Conservation (phyloP, 2,888 invertebrate species). For the Leucophenga maculata region DNA sequence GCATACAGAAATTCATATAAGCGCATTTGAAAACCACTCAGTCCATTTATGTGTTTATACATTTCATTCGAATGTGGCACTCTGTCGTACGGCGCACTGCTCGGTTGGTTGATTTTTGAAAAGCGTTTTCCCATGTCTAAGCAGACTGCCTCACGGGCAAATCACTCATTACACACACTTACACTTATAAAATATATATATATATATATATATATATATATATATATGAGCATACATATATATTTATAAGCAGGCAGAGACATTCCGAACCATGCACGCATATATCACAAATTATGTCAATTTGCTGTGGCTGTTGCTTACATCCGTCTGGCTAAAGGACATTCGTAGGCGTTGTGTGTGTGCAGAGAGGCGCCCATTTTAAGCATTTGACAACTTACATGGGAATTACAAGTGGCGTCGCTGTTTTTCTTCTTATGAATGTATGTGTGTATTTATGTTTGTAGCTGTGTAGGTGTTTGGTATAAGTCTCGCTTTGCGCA, state of each 20-base stretch:
- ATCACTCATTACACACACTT: slow-evolving; percentile 63
- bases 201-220: slow-evolving; percentile 40
- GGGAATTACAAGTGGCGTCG: slow-evolving; percentile 57
- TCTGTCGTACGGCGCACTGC: not conserved
- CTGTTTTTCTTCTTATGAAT: slow-evolving; percentile 18
- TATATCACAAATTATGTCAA: slow-evolving; percentile 63
- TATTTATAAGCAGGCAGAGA: slow-evolving; percentile 31
- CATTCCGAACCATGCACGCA: slow-evolving; percentile 25
- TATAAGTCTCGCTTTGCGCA: too few species aligned
- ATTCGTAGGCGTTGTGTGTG: slow-evolving; percentile 23
- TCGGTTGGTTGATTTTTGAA: slow-evolving; percentile 18
- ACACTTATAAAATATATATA: slow-evolving; percentile 45
- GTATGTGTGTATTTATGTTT: slow-evolving; percentile 31
- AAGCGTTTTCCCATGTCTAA: slow-evolving; percentile 23
- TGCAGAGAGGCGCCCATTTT: slow-evolving; percentile 30
- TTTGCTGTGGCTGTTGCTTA: slow-evolving; percentile 47
- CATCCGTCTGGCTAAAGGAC: slow-evolving; percentile 36
- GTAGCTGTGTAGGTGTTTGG: slow-evolving; percentile 34
- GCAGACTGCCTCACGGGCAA: slow-evolving; percentile 53
- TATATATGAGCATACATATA: slow-evolving; percentile 23
- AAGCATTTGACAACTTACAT: slow-evolving; percentile 63
- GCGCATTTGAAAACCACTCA: not conserved
- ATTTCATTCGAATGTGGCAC: not conserved
- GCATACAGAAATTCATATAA: not conserved
- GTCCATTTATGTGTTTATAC: slow-evolving; percentile 8